These are phyloP conservation scores for Eurytemora carolleeae DNA, from an alignment of 1,140 invertebrate species.

Conservation along the genomic window DNA sequence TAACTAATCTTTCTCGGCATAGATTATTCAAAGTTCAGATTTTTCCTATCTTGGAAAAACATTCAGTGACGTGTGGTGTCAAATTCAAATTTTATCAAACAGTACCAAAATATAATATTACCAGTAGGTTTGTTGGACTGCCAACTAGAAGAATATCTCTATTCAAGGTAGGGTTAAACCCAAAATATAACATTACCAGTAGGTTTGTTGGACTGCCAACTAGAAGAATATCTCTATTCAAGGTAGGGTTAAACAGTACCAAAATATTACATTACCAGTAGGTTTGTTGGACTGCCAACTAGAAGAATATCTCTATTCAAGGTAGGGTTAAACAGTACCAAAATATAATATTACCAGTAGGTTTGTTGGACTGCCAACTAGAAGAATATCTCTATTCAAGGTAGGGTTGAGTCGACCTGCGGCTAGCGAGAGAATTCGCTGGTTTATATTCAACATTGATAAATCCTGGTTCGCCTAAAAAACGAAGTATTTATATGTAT, in stretches of 20 bases:
- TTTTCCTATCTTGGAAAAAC: too few species aligned
- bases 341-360: conserved; percentile 37
- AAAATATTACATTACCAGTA: conserved; percentile 38
- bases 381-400: conserved; percentile 48
- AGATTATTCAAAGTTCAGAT: too few species aligned
- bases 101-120: too few species aligned
- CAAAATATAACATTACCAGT: conserved; percentile 29
- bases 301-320: conserved; percentile 52
- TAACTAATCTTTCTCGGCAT: too few species aligned
- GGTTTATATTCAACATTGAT: conserved; percentile 56
- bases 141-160: conserved; percentile 61
- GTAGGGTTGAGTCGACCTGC: conserved; percentile 41
- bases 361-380: conserved; percentile 62
- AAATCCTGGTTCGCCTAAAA: conserved; percentile 39
- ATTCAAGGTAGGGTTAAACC: conserved; percentile 36
- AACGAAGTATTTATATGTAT: too few species aligned
- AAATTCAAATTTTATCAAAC: too few species aligned
- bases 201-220: conserved; percentile 65
- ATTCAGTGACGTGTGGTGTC: too few species aligned
- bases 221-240: conserved; percentile 50
- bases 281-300: conserved; percentile 59
- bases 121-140: conserved; percentile 57
- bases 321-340: too few species aligned
- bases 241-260: conserved; percentile 36
- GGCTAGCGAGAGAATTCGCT: conserved; percentile 45